A percentile compares a stretch with the other conserved stretches of the same genome.
Evolutionary conservation across 2,113 vertebrate genomes (phyloP).

Genomic region (Spea bombifrons): DNA sequence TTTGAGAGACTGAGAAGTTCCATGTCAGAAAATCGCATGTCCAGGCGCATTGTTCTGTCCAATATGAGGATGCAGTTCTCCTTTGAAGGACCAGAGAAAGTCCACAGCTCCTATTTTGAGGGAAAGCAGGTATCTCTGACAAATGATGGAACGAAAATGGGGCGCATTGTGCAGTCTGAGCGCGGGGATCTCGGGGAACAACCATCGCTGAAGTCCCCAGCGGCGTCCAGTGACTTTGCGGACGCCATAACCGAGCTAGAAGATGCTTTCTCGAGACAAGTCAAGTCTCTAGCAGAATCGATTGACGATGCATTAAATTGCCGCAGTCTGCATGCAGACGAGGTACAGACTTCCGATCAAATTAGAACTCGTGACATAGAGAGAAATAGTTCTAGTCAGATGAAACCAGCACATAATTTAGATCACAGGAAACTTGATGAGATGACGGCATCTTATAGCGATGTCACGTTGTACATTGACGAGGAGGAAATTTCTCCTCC

Average conservation of each 20-base stretch:
- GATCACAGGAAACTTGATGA: constrained; percentile 85
- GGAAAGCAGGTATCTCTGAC: constrained; percentile 91
- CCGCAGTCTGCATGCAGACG: constrained; percentile 84
- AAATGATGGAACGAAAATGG: constrained; percentile 77
- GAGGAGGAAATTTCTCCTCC: constrained; percentile 93
- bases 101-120: constrained; percentile 95
- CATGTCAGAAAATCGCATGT: constrained; percentile 98
- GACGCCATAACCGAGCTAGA: constrained; percentile 95
- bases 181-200: constrained; percentile 73
- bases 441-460: constrained; percentile 93
- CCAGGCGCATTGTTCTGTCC: constrained; percentile 92
- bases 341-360: constrained; percentile 65
- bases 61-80: constrained; percentile 99
- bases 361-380: constrained; percentile 71
- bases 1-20: constrained; percentile 95
- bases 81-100: constrained; percentile 96
- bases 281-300: constrained; percentile 93
- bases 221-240: constrained; percentile 77
- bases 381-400: constrained; percentile 65
- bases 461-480: constrained; percentile 93
- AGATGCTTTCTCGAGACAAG: constrained; percentile 93
- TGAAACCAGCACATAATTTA: constrained; percentile 66
- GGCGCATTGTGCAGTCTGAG: constrained; percentile 75
- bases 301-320: constrained; percentile 95
- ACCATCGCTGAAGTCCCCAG: constrained; percentile 73